Base-by-base conservation (phyloP, 2,888 invertebrate species). In the Rhingia campestris region DNA sequence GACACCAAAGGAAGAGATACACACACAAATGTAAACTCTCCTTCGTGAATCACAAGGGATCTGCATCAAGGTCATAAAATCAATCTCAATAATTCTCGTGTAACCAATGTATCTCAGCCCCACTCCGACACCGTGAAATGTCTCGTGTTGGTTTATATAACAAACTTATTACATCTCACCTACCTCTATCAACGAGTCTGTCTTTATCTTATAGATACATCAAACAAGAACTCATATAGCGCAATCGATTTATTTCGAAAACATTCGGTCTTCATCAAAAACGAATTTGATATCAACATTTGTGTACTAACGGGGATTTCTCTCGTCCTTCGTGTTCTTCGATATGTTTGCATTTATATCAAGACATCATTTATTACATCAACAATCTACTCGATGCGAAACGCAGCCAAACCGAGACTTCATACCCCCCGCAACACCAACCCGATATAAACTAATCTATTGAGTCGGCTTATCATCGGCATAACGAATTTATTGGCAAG, bases 401-500 rank as follows among this genome's bases (percentile, higher is more conserved):
- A 22, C 22, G 22, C 22, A 54, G 30, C 53, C 12, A 64, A 70
- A 41, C 32, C 22, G 41, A 66, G n/a, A 6, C 12, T 37, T 7
- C 47, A 58, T 45, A 49, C 67, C 30, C 30, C 63, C 37, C 12
- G 9, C n/a, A 76, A 51, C 59, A 49, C 22, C 63, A 56, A 54
- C 49, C n/a, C 56, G 43, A 51, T 77, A 77, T 22, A 22, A 63
- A 56, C 58, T 33, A 41, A 53, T 51, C 56, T 69, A 63, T 51
- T 66, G 70, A 43, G 59, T 12, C 76, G 61, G 66, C 77, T 81
- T 81, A 81, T 77, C 81, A 56, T 54, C 61, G 72, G 33, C 81
- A 51, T 77, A 81, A 77, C 76, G 72, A 81, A 81, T 81, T 77
- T 77, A 81, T 81, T 45, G 54, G 22, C 66, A 41, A 45, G 54